phyloP scores from a whole-genome alignment of 2,113 vertebrate genomes.

The Silurus glanis region DNA sequence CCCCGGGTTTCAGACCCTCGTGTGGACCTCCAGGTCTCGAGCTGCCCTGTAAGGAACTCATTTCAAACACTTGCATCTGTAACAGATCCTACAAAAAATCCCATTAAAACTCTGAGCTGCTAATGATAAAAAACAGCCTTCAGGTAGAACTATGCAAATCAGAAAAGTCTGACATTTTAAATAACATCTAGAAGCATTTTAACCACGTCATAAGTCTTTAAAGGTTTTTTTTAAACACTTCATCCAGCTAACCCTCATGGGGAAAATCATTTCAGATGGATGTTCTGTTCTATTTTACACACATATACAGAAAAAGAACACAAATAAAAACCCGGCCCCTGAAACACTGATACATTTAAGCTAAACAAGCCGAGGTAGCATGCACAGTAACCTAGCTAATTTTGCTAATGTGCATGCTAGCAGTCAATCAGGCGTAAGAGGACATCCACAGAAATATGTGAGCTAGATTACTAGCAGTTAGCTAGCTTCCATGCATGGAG shows the following conservation, averaged over 20 bases:
- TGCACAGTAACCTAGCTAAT: background rate
- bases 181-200: background rate
- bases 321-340: background rate
- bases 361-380: background rate
- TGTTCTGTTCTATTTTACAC: background rate
- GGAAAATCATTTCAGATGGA: background rate
- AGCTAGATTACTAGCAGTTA: no score
- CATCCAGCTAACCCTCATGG: background rate
- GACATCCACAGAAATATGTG: no score
- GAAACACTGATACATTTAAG: background rate
- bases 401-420: background rate
- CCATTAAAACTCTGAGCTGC: no score
- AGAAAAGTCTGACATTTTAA: background rate
- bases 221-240: background rate
- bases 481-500: no score
- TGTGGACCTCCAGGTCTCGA: conserved; percentile 90
- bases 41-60: conserved; percentile 82
- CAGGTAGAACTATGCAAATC: background rate
- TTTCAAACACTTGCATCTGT: background rate
- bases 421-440: no score
- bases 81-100: background rate
- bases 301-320: background rate
- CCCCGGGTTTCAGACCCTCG: conserved; percentile 87
- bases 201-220: background rate
- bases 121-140: background rate